A percentile compares a stretch with the other conserved stretches of the same genome.
These are phyloP conservation scores for Himalopsyche tibetana DNA, from an alignment of 2,888 invertebrate genomes.

Conservation along the genomic window DNA sequence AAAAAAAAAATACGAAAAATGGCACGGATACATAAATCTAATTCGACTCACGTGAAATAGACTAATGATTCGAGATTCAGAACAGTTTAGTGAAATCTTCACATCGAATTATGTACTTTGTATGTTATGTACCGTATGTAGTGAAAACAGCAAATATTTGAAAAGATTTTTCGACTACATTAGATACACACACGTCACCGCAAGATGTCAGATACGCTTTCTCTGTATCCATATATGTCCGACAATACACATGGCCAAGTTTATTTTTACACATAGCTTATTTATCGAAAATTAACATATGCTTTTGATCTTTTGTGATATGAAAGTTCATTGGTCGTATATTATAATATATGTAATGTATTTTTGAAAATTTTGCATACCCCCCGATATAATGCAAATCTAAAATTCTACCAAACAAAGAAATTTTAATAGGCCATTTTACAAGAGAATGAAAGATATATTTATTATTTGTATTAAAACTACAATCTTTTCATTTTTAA, in stretches of 20 bases:
- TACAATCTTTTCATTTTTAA: too few relatives aligned
- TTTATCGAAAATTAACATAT: not conserved
- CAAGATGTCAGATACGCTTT: conserved; percentile 19
- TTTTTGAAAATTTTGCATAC: too few relatives aligned
- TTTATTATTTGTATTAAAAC: too few relatives aligned
- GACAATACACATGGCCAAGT: conserved; percentile 5
- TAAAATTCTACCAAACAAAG: too few relatives aligned
- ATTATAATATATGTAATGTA: too few relatives aligned
- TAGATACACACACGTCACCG: conserved; percentile 10
- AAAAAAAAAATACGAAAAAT: not conserved
- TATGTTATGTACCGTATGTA: not conserved
- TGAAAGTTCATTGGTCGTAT: too few relatives aligned
- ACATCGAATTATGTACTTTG: not conserved
- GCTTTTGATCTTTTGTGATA: too few relatives aligned
- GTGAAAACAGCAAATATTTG: conserved; percentile 38
- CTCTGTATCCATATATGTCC: conserved; percentile 4
- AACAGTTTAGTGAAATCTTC: conserved; percentile 15
- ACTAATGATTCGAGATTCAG: conserved; percentile 17
- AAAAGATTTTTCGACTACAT: conserved; percentile 27
- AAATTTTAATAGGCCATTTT: too few relatives aligned
- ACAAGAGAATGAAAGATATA: too few relatives aligned
- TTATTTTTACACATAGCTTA: not conserved
- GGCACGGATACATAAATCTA: conserved; percentile 34
- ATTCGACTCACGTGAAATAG: conserved; percentile 32
- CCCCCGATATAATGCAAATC: too few relatives aligned